Base-by-base conservation (phyloP, 2,797 vertebrate genomes). In the Semaprochilodus insignis region DNA sequence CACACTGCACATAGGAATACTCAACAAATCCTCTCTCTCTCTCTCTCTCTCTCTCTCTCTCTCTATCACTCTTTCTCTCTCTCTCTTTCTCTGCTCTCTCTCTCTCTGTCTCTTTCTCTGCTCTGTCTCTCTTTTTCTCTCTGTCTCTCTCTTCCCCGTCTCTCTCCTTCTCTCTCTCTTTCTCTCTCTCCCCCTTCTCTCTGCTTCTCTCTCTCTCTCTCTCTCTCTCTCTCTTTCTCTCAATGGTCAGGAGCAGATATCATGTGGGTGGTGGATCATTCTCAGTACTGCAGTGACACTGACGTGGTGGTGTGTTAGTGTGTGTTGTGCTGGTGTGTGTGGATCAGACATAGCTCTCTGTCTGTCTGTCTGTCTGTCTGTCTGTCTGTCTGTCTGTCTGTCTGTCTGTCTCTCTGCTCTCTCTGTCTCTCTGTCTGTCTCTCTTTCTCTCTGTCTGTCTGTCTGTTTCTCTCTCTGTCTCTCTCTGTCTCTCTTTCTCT, bases 351-450 rank as follows among this genome's bases (percentile, higher is more conserved):
- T n/a, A n/a, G n/a, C n/a, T n/a, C 17, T 40, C 25, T 62, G 15
- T 48, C 31, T 40, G 25, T 31, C 13, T 69, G 21, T 63, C 40
- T 6, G 6, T 6, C 40, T 44, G 6, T 44, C 59, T 17, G 27
- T 27, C 19, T 74, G 36, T 74, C 69, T 36, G 27, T 74, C 5
- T 66, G n/a, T 14, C 57, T 51, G 7, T 34, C 34, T 65, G 2
- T 57, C 21, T 78, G 66, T 75, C 70, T 40, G 21, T 31, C 57
- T 52, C 74, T 52, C 59, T 81, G 1, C 11, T 57, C 11, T 51
- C 19, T 48, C 34, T 65, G 2, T 23, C 8, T 13, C 13, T 19
- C 25, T 16, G 2, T 5, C 69, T 51, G 15, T 52, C 21, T 60
- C 31, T 8, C 14, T 25, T 6, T 27, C 10, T 78, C 57, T 81